Base-by-base conservation (phyloP, 2,113 vertebrate genomes). In the Hippocampus barbouri region DNA sequence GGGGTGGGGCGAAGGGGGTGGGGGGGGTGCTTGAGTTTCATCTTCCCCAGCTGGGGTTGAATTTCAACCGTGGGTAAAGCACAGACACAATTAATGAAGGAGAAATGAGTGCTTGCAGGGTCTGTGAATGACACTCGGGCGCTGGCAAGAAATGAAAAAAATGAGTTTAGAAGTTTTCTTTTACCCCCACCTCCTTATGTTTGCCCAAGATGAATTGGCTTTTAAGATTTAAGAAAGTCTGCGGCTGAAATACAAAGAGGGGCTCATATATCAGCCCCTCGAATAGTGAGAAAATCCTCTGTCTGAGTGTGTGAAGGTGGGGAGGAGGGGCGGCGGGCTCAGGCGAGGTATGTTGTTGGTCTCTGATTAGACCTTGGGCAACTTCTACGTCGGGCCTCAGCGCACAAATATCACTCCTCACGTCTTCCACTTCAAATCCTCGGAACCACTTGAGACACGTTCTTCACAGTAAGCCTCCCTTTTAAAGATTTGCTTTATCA, bases 141-240 rank as follows among this genome's bases (percentile, higher is more conserved):
- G 73, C 78, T 72, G 78, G 77, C 72, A 68, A 79, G 67, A 54
- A 73, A 76, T 18, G 71, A 68, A 83, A 86, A 81, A 80, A 79
- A 80, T 4, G 41, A 77, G 69, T 86, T 86, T 85, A 87, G 86
- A 87, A 90, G 85, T 70, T 70, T 59, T 60, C 56, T 86, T 86
- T 84, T 69, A 74, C 79, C 77, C 77, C 80, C 76, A 78, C 71
- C 76, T 85, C 73, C 64, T 74, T 73, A 81, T 69, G 18, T 83
- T 88, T 86, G 78, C 83, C 78, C 79, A 87, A 89, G 91, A 91
- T 92, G 90, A 92, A 92, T 91, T 89, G 89, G 89, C 89, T 91
- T 91, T 92, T 91, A 85, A 90, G 89, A 90, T 91, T 89, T 90
- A 89, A 92, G 89, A 91, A 93, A 91, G 86, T 86, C 84, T 86